Base-by-base conservation (phyloP, 53 echinoderm and acorn worm genomes). In the Glandiceps talaboti region DNA sequence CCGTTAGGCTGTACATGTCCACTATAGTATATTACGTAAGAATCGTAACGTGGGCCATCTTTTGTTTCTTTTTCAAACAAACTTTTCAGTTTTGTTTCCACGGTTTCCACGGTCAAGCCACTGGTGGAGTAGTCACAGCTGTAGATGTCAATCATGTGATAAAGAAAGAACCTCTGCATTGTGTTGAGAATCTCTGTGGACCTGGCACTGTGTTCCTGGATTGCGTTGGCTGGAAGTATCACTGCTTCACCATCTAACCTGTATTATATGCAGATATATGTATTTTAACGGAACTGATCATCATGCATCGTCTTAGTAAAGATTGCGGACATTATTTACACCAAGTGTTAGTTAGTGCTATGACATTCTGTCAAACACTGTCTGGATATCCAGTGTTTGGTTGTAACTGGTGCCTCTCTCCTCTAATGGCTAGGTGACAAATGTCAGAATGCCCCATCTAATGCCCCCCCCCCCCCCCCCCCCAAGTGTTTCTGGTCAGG, bases 71-170 rank as follows among this genome's bases (percentile, higher is more conserved):
- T 81, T 27, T 84, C 77, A 76, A 94, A 84, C 77, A 94, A 92
- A 33, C 75, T 83, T 74, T 84, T 82, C 85, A 94, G 84, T 82
- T 94, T 94, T 73, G 90, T 82, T 78, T 90, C 79, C 76, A 94
- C 82, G 64, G 91, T 86, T 27, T 79, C 84, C 28, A 80, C 25
- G 28, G 88, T 84, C 81, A 94, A 76, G 6, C 95, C 95, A 45
- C 94, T 92, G 76, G 92, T 90, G 81, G 95, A 92, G 84, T 92
- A 92, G 80, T 92, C 92, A 33, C 92, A 92, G 76, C 95, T 94
- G 82, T 86, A 94, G 73, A 90, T 85, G 82, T 92, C 90, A 31
- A 94, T 90, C 95, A 94, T 92, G 83, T 94, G 95, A 82, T 94
- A 79, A n/a, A 88, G 78, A 33, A 94, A 92, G 85, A 94, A 94